phyloP scores from a whole-genome alignment of 92 coral and sea anemone genomes.

The Phenganax marumi region DNA sequence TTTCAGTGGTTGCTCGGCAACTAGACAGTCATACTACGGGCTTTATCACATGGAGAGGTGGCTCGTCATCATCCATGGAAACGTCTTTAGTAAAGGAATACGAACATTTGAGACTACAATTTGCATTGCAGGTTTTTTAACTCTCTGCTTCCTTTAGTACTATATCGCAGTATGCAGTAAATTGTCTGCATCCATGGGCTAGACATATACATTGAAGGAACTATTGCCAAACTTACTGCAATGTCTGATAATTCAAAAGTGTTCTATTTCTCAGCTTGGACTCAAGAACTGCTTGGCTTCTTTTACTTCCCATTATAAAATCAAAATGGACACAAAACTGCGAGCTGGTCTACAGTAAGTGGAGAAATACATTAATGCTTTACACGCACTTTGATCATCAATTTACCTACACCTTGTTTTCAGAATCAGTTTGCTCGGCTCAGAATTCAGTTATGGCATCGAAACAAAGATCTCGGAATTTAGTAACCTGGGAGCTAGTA shows the following conservation, averaged over 20 bases:
- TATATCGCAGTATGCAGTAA: not conserved
- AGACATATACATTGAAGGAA: not conserved
- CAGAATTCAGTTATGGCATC: conserved; percentile 72
- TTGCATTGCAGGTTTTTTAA: conserved; percentile 69
- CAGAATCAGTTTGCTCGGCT: conserved; percentile 78
- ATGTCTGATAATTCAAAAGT: not conserved
- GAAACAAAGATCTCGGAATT: conserved; percentile 84
- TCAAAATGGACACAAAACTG: conserved; percentile 71
- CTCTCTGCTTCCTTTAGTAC: no score
- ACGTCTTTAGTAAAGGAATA: conserved; percentile 77
- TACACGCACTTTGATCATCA: not conserved
- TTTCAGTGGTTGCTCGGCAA: conserved; percentile 86
- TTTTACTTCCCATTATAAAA: conserved; percentile 70
- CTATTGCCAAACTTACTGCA: not conserved
- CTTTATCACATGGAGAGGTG: conserved; percentile 78
- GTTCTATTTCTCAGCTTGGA: conserved; percentile 48
- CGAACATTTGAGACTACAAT: conserved; percentile 61
- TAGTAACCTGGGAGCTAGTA: conserved; percentile 76
- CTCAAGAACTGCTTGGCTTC: conserved; percentile 75
- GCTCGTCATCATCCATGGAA: conserved; percentile 87
- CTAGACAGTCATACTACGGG: conserved; percentile 81
- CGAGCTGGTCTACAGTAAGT: conserved; percentile 73
- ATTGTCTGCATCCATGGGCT: not conserved
- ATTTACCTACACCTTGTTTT: not conserved
- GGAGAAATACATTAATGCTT: not conserved